Base-by-base conservation (phyloP, 2,888 invertebrate genomes). In the Tenthredo notha region DNA sequence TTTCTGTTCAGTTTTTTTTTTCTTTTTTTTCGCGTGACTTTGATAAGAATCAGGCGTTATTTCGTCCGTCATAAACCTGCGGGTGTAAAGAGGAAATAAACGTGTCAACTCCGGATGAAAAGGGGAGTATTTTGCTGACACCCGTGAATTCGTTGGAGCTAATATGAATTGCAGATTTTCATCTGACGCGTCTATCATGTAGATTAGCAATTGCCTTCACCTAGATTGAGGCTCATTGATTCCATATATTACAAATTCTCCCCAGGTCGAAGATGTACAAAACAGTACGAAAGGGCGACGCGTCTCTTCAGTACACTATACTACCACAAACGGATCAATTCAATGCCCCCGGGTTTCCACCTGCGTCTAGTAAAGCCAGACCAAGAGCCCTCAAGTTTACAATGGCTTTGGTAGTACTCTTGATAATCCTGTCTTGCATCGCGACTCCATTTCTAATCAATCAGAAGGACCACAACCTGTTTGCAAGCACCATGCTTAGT, bases 241-340 rank as follows among this genome's bases (percentile, higher is more conserved):
- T 33, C 67, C 15, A 67, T 67, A 33, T 33, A 67, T 33, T 67
- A 33, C 9, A n/a, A 74, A 43, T 74, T 74, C n/a, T 74, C 72
- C 43, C n/a, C 72, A 58, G 50, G 80, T 54, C 6, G 50, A 94
- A 91, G 90, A 96, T 96, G 96, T 96, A 96, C 94, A 96, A 96
- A 94, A 96, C 96, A 89, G 96, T 96, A 92, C 94, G 96, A 87
- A 96, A 96, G 92, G 96, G 96, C 87, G 96, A 96, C 92, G 96
- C 96, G 90, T 96, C 96, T 91, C 95, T 96, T 89, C 96, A 96
- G 91, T 96, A 96, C 93, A 96, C 96, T 89, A 96, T 96, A 90
- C 94, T 96, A 87, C 96, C 96, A 86, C 96, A 96, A 92, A 96
- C 96, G 85, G 96, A 96, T 87, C 90, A 89, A 86, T 89, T 90